Percentiles rank a stretch among this genome's conserved stretches.
Evolutionary conservation across 2,113 vertebrate genomes (phyloP).

Genomic region (Mormoops blainvillei): DNA sequence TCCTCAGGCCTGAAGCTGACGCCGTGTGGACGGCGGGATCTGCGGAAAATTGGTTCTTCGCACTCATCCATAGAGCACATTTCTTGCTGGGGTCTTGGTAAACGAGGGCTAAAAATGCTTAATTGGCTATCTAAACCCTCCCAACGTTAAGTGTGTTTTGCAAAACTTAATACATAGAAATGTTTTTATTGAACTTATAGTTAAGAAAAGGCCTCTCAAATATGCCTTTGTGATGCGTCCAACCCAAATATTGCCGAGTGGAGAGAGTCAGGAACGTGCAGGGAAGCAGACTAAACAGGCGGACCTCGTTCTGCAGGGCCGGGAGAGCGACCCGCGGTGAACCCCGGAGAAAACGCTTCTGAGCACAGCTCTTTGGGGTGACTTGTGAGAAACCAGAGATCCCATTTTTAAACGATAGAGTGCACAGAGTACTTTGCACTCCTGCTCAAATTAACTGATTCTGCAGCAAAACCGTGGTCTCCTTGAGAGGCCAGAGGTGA

Average conservation of each 20-base stretch:
- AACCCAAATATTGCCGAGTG: conserved; percentile 12
- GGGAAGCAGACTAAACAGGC: neutral
- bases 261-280: neutral
- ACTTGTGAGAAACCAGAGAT: neutral
- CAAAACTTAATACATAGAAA: conserved; percentile 45
- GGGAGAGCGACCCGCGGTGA: neutral
- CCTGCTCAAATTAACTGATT: neutral
- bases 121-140: neutral
- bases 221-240: conserved; percentile 52
- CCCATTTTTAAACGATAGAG: neutral
- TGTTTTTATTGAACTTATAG: conserved; percentile 46
- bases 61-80: neutral
- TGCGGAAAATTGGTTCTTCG: neutral
- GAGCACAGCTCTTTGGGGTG: rapidly evolving
- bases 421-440: neutral
- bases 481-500: neutral
- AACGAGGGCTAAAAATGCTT: conserved; percentile 1
- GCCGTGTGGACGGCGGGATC: neutral
- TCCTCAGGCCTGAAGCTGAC: neutral
- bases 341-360: rapidly evolving
- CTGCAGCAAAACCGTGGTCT: neutral
- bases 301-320: neutral
- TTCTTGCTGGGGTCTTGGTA: neutral
- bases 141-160: conserved; percentile 9
- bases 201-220: neutral